phyloP scores from a whole-genome alignment of 2,113 vertebrate species.

The Grammomys surdaster region DNA sequence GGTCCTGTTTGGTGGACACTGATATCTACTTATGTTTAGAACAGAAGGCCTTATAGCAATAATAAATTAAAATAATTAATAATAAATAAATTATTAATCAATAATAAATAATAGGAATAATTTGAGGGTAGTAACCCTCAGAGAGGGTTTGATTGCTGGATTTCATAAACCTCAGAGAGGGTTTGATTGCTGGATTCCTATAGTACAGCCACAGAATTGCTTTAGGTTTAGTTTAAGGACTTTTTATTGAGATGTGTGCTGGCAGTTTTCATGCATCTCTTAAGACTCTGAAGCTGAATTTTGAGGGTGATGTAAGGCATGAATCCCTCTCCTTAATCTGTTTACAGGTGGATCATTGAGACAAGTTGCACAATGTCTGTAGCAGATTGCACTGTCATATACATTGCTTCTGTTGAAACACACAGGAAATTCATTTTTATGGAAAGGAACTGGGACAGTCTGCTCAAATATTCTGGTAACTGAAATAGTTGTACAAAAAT shows the following conservation, averaged over 20 bases:
- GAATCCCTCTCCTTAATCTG: not conserved
- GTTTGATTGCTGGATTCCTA: not conserved
- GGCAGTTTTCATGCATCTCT: not conserved
- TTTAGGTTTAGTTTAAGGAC: not conserved
- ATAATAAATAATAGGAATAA: not conserved
- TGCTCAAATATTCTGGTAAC: conserved; percentile 25
- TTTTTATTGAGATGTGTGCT: not conserved
- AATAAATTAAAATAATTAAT: too few relatives aligned
- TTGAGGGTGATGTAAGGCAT: not conserved
- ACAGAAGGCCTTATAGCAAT: not conserved
- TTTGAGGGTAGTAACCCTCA: not conserved
- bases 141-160: not conserved
- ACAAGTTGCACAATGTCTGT: not conserved
- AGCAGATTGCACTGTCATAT: not conserved
- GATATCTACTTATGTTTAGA: not conserved
- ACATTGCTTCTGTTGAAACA: conserved; percentile 22
- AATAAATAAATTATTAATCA: too few relatives aligned
- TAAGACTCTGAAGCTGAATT: conserved; percentile 7
- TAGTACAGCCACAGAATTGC: not conserved
- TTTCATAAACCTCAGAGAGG: not conserved
- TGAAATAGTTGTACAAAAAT: conserved; percentile 52
- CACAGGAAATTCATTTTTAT: conserved; percentile 21
- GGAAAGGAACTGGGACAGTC: not conserved
- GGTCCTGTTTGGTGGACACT: not conserved
- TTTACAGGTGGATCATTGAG: not conserved